Conservation (phyloP, 2,888 invertebrate genomes). For the Clunio marinus region DNA sequence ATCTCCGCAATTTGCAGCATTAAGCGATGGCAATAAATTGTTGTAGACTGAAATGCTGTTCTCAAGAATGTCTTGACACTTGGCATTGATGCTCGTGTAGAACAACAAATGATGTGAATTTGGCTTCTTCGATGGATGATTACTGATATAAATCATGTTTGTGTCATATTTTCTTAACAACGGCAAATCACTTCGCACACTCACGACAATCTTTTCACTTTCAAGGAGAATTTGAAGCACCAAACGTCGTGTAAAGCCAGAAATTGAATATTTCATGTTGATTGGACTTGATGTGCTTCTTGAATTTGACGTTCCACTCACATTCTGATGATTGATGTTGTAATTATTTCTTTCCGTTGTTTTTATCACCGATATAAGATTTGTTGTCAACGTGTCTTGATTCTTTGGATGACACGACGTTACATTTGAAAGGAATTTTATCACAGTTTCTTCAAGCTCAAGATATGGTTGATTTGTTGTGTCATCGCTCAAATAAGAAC, state of each 20-base stretch:
- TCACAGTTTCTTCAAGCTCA: slow-evolving; percentile 67
- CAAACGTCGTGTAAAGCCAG: slow-evolving; percentile 81
- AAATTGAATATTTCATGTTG: slow-evolving; percentile 54
- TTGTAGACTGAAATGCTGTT: slow-evolving; percentile 55
- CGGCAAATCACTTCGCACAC: slow-evolving; percentile 56
- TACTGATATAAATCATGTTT: slow-evolving; percentile 46
- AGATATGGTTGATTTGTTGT: slow-evolving; percentile 1
- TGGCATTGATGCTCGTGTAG: slow-evolving; percentile 69
- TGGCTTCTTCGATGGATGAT: slow-evolving; percentile 68
- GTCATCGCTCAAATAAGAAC: slow-evolving; percentile 16
- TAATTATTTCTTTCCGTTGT: slow-evolving; percentile 40
- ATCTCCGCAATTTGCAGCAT: too few species aligned
- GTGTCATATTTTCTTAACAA: slow-evolving; percentile 46
- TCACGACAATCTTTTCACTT: slow-evolving; percentile 76
- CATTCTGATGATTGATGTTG: slow-evolving; percentile 41
- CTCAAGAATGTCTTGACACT: slow-evolving; percentile 67
- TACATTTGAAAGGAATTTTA: slow-evolving; percentile 76
- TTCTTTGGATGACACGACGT: slow-evolving; percentile 81
- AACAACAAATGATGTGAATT: slow-evolving; percentile 69
- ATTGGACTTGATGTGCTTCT: slow-evolving; percentile 43
- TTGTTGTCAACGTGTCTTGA: slow-evolving; percentile 75
- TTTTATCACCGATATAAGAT: slow-evolving; percentile 55
- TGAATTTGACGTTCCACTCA: neutral
- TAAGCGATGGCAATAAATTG: slow-evolving; percentile 46
- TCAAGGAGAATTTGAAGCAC: slow-evolving; percentile 81